Evolutionary conservation across 2,888 invertebrate species (phyloP), one percentile per base, ranked within the genome.

Genomic region (Caenorhabditis uteleia): DNA sequence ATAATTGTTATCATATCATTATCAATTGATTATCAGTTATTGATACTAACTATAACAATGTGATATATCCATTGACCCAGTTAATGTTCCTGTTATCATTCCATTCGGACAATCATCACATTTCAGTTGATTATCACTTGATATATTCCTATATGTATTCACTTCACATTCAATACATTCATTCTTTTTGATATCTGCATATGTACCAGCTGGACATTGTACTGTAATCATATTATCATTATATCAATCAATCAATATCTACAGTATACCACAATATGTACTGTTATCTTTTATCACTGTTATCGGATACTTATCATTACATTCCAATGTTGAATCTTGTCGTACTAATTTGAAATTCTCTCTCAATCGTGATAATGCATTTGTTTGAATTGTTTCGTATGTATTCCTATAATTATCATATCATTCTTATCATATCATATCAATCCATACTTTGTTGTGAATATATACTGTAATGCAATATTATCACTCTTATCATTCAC

Each of bases 131-230:
- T 43, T 26, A 1, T 8, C 2, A 27, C 7, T 44, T 14, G 1
- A 25, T 3, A 27, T 33, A 18, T 26, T 33, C 8, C 62, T 51
- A 29, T 49, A 64, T 1, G 51, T 57, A 16, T 57, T 43, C 0
- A 43, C 2, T 1, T 56, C 44, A 20, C 62, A 64, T 18, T 48
- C 44, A 2, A 18, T 6, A n/a, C 62, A 64, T 38, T 45, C 8
- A n/a, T 46, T 46, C 3, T 23, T 7, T 18, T 27, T 39, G n/a
- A 1, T 21, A 38, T 61, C 33, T n/a, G 62, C 62, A 26, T 23
- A 64, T n/a, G 57, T 64, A 27, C 62, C 62, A 3, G 16, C 48
- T 0, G 62, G 47, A 20, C 62, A 64, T 20, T 31, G 49, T 12
- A 55, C 59, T 59, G 39, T 25, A 54, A 55, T 14, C 6, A 38